These are phyloP conservation scores for Enhydra lutris DNA, from an alignment of 2,113 vertebrate species.

Conservation along the genomic window DNA sequence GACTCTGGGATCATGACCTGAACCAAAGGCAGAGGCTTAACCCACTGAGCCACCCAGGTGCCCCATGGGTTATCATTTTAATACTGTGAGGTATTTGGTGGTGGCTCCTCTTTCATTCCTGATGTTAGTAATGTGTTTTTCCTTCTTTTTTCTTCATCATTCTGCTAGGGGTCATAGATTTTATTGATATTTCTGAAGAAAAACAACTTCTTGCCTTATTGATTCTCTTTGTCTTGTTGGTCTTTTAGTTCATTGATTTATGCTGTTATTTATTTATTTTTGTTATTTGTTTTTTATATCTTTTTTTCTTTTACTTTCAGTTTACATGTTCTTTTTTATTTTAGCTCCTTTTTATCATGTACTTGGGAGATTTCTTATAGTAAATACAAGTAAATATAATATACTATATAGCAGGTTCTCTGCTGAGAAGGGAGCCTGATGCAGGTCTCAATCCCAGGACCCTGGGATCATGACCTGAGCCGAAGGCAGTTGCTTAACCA, in stretches of 20 bases:
- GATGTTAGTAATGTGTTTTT: not conserved
- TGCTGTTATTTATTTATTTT: not conserved
- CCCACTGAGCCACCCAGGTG: too few relatives aligned
- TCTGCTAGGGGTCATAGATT: not conserved
- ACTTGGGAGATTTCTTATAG: not conserved
- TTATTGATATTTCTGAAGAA: not conserved
- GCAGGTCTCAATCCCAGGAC: too few relatives aligned
- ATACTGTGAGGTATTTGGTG: not conserved
- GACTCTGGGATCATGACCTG: too few relatives aligned
- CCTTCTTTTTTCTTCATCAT: not conserved
- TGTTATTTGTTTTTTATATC: not conserved
- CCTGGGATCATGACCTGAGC: too few relatives aligned
- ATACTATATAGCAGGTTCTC: too few relatives aligned
- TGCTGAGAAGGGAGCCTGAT: too few relatives aligned
- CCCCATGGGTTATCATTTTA: not conserved
- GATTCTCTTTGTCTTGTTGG: not conserved
- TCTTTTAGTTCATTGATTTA: not conserved
- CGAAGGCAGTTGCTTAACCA: too few relatives aligned
- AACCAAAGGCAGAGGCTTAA: too few relatives aligned
- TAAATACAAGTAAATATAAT: too few relatives aligned
- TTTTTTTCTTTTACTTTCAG: not conserved
- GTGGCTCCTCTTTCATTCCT: not conserved
- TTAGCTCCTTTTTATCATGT: not conserved
- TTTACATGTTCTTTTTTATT: not conserved
- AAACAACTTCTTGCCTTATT: not conserved